Evolutionary conservation across 2,888 invertebrate genomes (phyloP).

Genomic region (Rhingia rostrata): DNA sequence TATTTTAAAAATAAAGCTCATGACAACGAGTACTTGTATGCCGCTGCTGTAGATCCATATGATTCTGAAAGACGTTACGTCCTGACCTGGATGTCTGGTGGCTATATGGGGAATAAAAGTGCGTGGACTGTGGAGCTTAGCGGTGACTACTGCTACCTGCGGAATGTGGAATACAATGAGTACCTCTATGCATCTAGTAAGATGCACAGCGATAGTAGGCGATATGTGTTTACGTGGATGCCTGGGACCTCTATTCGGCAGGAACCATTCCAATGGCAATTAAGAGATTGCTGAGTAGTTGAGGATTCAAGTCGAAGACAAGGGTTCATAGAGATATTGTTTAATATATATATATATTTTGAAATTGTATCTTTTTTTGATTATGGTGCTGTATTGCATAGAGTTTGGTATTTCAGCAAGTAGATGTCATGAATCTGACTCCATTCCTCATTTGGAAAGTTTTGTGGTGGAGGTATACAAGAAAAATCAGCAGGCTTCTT

Average conservation of each 20-base stretch:
- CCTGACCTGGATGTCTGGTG: conserved; percentile 4
- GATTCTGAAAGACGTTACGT: not conserved
- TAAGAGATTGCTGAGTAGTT: conserved; percentile 5
- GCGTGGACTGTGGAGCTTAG: not conserved
- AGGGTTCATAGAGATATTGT: no score
- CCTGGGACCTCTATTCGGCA: not conserved
- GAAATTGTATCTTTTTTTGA: no score
- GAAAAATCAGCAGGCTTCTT: no score
- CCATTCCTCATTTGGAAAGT: no score
- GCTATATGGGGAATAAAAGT: not conserved
- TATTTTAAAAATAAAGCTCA: conserved; percentile 6
- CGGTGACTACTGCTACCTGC: conserved; percentile 4
- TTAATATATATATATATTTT: no score
- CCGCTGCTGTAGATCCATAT: not conserved
- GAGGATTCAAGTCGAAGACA: no score
- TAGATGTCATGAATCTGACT: no score
- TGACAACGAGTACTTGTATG: conserved; percentile 18
- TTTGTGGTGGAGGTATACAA: no score
- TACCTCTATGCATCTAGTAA: conserved; percentile 7
- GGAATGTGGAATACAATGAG: not conserved
- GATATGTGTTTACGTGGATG: conserved; percentile 14
- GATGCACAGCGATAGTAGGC: not conserved
- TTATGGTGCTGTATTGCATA: no score
- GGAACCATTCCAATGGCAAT: conserved; percentile 31
- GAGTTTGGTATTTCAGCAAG: no score